These are phyloP conservation scores for Drosophila mauritiana DNA, from an alignment of 1,140 invertebrate species.

Conservation along the genomic window DNA sequence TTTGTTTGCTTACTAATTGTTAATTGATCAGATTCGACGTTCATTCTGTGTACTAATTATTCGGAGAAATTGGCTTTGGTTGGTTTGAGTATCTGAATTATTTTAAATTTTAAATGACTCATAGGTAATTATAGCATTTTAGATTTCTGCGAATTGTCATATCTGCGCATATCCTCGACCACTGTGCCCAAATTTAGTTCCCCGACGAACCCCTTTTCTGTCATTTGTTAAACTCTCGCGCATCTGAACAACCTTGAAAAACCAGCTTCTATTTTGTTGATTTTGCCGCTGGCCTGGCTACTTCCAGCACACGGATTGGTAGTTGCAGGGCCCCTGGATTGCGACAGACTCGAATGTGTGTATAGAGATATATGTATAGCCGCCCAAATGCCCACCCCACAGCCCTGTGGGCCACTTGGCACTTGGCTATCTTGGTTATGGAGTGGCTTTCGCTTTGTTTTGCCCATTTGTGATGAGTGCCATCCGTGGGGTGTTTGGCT, in stretches of 20 bases:
- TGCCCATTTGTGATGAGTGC: conserved; percentile 35
- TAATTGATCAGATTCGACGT: not conserved
- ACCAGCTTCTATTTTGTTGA: conserved; percentile 63
- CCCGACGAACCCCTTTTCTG: not conserved
- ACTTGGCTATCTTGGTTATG: conserved; percentile 50
- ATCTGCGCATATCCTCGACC: conserved; percentile 15
- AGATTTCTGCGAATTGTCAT: too few species aligned
- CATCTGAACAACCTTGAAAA: conserved; percentile 67
- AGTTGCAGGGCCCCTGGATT: conserved; percentile 20
- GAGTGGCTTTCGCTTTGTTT: conserved; percentile 55
- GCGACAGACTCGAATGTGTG: not conserved
- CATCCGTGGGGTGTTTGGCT: conserved; percentile 15
- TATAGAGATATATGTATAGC: not conserved
- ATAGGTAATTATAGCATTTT: too few species aligned
- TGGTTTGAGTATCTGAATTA: too few species aligned
- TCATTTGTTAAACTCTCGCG: conserved; percentile 24
- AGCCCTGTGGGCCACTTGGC: conserved; percentile 30
- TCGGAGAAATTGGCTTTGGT: too few species aligned
- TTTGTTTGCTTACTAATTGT: not conserved
- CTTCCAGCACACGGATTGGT: conserved; percentile 6
- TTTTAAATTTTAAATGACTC: too few species aligned
- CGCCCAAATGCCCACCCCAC: not conserved
- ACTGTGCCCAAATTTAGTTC: conserved; percentile 28
- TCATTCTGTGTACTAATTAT: not conserved
- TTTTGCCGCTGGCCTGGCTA: conserved; percentile 17